Evolutionary conservation across 1,140 invertebrate genomes (phyloP), one percentile per base, ranked within the genome.

Genomic region (Zaprionus capensis): DNA sequence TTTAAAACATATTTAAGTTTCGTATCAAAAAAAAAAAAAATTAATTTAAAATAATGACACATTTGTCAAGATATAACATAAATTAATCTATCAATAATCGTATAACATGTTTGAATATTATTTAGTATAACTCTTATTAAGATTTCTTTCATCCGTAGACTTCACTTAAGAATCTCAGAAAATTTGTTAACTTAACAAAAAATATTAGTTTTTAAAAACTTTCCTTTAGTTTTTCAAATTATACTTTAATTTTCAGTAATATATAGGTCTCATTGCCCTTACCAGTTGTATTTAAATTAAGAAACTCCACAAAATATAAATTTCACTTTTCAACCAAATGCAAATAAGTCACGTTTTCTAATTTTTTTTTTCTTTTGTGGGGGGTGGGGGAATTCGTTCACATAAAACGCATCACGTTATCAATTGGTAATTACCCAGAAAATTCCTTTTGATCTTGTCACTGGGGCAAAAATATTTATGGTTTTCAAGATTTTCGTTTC

Each of bases 351-450:
- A 69, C 69, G 44, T 36, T 63, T 36, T 9, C 28, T 51, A 65
- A 26, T 61, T 64, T 31, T 68, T 41, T 34, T 7, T 15, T 41
- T n/a, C n/a, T 6, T 41, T 38, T 4, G 15, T n/a, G 9, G 26
- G 0, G 6, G 1, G 12, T 1, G 1, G 7, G 41, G 7, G 1
- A 44, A 17, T 46, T 76, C 36, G 49, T 41, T 34, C 81, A 90
- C 81, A 76, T 80, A 69, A 77, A 82, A 72, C 68, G 20, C 62
- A 75, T 66, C 83, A 82, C 83, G 76, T 77, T 87, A 69, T 74
- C 71, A 90, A 77, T 67, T 76, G 65, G 71, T 88, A 81, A 79
- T 88, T 81, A 72, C 62, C 63, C 66, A 68, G 77, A 73, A 65
- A 71, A 76, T 84, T 84, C 71, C 66, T 63, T 61, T 71, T 75